Conservation (phyloP, 2,797 vertebrate genomes). For the Chelmon rostratus region DNA sequence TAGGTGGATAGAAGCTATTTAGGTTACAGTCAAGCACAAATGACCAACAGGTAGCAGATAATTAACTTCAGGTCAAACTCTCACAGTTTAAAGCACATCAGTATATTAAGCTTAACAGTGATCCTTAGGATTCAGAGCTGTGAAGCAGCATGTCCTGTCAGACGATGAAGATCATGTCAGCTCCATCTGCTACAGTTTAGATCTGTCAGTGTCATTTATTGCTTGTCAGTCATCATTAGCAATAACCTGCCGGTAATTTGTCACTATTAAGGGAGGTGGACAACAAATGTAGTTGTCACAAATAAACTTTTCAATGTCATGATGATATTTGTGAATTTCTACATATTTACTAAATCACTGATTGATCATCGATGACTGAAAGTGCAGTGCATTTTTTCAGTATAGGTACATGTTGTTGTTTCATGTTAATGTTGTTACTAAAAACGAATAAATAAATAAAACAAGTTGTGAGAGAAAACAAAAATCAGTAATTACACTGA, state of each 20-base stretch:
- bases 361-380: too few species aligned
- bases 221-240: conserved; percentile 31
- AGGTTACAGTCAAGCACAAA: background rate
- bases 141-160: conserved; percentile 9
- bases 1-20: background rate
- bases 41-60: conserved; percentile 24
- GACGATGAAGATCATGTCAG: background rate
- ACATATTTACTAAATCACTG: background rate
- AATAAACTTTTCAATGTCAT: background rate
- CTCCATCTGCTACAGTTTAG: conserved; percentile 7
- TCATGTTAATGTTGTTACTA: background rate
- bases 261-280: background rate
- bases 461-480: background rate
- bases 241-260: background rate
- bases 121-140: conserved; percentile 2
- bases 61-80: background rate
- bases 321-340: background rate
- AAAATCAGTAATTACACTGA: background rate
- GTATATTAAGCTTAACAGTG: background rate
- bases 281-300: conserved; percentile 9
- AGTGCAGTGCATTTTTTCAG: background rate
- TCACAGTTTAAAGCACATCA: background rate
- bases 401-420: background rate
- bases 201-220: conserved; percentile 16
- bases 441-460: background rate